A percentile compares a stretch with the other conserved stretches of the same genome.
Conservation (phyloP, 2,888 invertebrate genomes). For the Sicus ferrugineus region DNA sequence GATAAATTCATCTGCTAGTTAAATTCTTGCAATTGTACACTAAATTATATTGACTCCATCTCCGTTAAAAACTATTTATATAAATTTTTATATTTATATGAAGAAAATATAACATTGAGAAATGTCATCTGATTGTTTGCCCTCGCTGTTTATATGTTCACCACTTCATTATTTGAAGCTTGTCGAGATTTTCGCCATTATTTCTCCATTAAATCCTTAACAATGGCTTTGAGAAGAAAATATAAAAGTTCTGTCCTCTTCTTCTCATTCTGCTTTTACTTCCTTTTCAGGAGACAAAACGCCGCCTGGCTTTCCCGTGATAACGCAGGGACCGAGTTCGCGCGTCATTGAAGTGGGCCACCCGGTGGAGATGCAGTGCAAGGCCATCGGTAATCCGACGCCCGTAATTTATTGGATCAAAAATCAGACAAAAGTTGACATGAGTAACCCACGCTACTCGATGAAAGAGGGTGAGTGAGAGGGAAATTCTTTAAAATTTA, state of each 20-base stretch:
- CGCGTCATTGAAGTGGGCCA: slow-evolving; percentile 97
- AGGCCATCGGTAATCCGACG: slow-evolving; percentile 84
- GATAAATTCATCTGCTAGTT: no score
- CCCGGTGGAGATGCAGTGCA: slow-evolving; percentile 87
- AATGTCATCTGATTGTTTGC: no score
- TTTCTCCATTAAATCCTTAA: slow-evolving; percentile 24
- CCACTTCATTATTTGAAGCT: not conserved
- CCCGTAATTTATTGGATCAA: slow-evolving; percentile 91
- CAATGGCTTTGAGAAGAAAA: not conserved
- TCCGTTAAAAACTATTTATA: no score
- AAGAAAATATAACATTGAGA: no score
- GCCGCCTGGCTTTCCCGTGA: slow-evolving; percentile 91
- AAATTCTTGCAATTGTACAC: no score
- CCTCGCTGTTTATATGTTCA: no score
- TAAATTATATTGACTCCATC: no score
- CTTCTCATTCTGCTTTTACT: not conserved
- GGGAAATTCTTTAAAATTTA: no score
- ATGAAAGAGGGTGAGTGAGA: slow-evolving; percentile 79
- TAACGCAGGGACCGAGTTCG: slow-evolving; percentile 85
- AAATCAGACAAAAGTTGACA: slow-evolving; percentile 89
- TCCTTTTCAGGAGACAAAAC: slow-evolving; percentile 79
- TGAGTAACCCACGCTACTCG: slow-evolving; percentile 84
- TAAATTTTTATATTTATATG: no score
- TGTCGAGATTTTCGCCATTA: slow-evolving; percentile 8
- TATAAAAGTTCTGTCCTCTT: not conserved